Evolutionary conservation across 2,113 vertebrate species (phyloP), one percentile per base, ranked within the genome.

Genomic region (Macroglossus sobrinus): DNA sequence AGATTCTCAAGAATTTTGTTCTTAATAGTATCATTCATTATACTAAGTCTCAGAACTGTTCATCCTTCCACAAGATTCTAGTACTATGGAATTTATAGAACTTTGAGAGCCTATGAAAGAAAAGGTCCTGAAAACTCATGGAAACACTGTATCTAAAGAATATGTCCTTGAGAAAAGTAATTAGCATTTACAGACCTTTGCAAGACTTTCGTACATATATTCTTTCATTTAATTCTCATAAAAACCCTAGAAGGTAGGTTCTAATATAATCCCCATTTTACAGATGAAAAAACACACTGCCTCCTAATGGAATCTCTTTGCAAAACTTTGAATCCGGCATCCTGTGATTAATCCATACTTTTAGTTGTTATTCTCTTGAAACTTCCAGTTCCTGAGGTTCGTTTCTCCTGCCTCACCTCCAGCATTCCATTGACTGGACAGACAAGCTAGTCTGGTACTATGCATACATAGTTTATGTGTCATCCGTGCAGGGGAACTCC

Each of bases 51-150:
- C 80, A 82, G 40, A 79, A 79, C 16, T 75, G 2, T 59, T 55
- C 86, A 16, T 89, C 76, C 47, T 95, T 95, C 55, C 61, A 81
- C 88, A 78, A 64, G 50, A 22, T 96, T 87, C 63, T 47, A 33
- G 47, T 75, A 88, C 57, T 84, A 43, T 81, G 71, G 85, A 88
- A n/a, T 93, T 33, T n/a, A 43, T 14, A 86, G 64, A 38, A 80
- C 3, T 33, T 33, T 33, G 28, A 16, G 18, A 24, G 26, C 13
- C 5, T 95, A 64, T 64, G 50, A 80, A 91, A 89, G 53, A 89
- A 91, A 92, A 96, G 4, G 24, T 80, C n/a, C 35, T 90, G n/a
- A 91, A 43, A 96, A 95, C 19, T 30, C 63, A 72, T 55, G 40
- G 12, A 5, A 89, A 63, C 24, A 40, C 50, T n/a, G 43, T 75